Base-by-base conservation (phyloP, 2,797 vertebrate genomes). In the Microcaecilia unicolor region DNA sequence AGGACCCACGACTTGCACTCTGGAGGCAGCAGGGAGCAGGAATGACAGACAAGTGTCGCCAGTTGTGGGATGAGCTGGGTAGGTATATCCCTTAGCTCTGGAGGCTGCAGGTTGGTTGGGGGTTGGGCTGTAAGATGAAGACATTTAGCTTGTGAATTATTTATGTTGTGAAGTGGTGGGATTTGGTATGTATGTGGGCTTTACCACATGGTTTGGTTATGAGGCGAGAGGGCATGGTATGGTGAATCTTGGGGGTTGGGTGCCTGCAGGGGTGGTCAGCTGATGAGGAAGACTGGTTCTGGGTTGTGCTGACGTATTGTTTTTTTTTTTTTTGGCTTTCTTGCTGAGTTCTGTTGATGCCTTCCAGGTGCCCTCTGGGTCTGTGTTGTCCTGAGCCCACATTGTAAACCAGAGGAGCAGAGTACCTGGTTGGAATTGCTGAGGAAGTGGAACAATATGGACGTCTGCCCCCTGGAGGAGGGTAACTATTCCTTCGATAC, bases 31-130 rank as follows among this genome's bases (percentile, higher is more conserved):
- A 78, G 40, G 72, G 74, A 1, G 69, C 74, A 0, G 67, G 70
- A 25, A 79, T 77, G 72, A 75, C 74, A 0, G 74, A 80, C 52
- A 74, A 73, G 43, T 78, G 72, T 37, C 55, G 74, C 14, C 74
- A 80, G 44, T 71, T 80, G 9, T 80, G 76, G 74, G 75, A 78
- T 2, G 76, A 80, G 37, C 48, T 78, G 15, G 75, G 75, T 78
- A 24, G 67, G 58, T 15, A 15, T 6, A 3, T 6, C 19, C 20
- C 8, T 2, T 5, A 13, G 8, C 21, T n/a, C n/a, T n/a, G n/a
- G n/a, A n/a, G n/a, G n/a, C n/a, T n/a, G n/a, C n/a, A n/a, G n/a
- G n/a, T n/a, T n/a, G n/a, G n/a, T n/a, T n/a, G n/a, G n/a, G n/a
- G n/a, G n/a, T n/a, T n/a, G n/a, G n/a, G n/a, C n/a, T n/a, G n/a